Evolutionary conservation across 1,140 invertebrate species (phyloP).

Genomic region (Camponotus vicinus): DNA sequence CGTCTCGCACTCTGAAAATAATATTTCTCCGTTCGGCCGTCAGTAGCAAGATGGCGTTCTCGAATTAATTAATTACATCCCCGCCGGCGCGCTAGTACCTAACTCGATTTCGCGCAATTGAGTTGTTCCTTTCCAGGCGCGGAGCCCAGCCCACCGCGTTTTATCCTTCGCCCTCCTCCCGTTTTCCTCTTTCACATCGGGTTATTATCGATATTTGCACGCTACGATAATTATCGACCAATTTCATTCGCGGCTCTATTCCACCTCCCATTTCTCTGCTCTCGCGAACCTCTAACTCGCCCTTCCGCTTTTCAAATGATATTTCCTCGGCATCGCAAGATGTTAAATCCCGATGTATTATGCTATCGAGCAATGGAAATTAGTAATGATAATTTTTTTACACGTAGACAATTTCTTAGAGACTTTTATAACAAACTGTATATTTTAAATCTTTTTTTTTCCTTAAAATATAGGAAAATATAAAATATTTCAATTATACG

Average conservation of each 20-base stretch:
- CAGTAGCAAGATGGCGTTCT: conserved; percentile 80
- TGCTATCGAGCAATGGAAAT: conserved; percentile 12
- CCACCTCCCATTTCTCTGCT: conserved; percentile 17
- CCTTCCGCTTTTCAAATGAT: background rate
- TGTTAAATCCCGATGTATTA: background rate
- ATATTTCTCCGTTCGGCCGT: conserved; percentile 79
- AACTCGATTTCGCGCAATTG: conserved; percentile 84
- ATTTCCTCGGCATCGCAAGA: conserved; percentile 4
- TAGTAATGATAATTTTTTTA: conserved; percentile 11
- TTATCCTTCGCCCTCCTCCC: conserved; percentile 48
- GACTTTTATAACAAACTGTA: background rate
- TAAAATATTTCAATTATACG: background rate
- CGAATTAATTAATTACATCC: conserved; percentile 85
- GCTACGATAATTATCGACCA: conserved; percentile 82
- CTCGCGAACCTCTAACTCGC: background rate
- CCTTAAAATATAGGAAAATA: background rate
- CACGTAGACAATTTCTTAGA: background rate
- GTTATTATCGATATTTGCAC: conserved; percentile 82
- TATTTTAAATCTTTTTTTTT: background rate
- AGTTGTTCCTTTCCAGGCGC: conserved; percentile 77
- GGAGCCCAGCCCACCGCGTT: conserved; percentile 60
- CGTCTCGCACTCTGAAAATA: conserved; percentile 63
- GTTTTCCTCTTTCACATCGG: conserved; percentile 58
- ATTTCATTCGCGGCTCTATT: conserved; percentile 55
- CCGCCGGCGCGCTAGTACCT: conserved; percentile 71